These are phyloP conservation scores for Clangula hyemalis DNA, from an alignment of 2,797 vertebrate species.

Conservation along the genomic window DNA sequence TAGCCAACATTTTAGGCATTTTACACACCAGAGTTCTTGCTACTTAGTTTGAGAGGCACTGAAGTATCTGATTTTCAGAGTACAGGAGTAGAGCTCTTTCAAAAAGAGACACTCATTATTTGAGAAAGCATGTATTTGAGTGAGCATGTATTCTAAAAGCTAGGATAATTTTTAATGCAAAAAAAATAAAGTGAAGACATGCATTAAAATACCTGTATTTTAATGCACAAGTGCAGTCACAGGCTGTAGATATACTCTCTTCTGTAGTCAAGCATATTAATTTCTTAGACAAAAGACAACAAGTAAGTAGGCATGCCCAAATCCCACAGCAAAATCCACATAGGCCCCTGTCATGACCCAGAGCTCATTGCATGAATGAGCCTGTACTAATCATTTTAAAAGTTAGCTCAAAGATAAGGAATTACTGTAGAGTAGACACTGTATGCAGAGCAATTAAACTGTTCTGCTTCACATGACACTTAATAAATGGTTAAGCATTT, in stretches of 20 bases:
- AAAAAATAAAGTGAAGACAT: neutral
- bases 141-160: neutral
- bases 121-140: too few species aligned
- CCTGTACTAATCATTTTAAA: constrained; percentile 9
- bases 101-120: neutral
- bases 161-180: neutral
- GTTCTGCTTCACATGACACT: constrained; percentile 53
- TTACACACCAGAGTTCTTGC: neutral
- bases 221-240: neutral
- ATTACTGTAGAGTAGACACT: neutral
- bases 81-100: neutral
- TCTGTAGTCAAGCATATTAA: neutral
- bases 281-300: neutral
- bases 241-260: neutral
- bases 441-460: constrained; percentile 40
- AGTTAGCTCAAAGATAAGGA: constrained; percentile 43
- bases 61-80: neutral
- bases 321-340: neutral
- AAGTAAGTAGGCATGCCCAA: neutral
- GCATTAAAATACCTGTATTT: neutral
- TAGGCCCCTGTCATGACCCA: neutral
- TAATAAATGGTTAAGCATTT: constrained; percentile 53
- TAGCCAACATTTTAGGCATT: neutral
- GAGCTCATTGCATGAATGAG: neutral
- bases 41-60: neutral